These are phyloP conservation scores for Austrofundulus limnaeus DNA, from an alignment of 2,113 vertebrate genomes.

Conservation along the genomic window DNA sequence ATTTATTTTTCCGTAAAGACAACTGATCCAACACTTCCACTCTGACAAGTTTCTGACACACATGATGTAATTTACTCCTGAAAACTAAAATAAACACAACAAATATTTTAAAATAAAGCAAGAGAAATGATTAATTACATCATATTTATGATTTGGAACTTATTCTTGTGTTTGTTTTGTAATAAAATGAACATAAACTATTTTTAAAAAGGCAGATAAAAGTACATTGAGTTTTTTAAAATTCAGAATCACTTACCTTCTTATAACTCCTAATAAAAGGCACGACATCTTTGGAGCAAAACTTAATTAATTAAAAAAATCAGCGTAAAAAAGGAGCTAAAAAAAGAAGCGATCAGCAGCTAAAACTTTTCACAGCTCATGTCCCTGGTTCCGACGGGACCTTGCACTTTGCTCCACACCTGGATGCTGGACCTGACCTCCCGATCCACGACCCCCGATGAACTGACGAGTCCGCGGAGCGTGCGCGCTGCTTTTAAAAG, in stretches of 20 bases:
- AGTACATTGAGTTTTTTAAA: no score
- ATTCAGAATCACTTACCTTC: constrained; percentile 67
- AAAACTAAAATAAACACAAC: not conserved
- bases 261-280: constrained; percentile 70
- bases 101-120: not conserved
- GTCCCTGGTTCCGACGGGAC: constrained; percentile 57
- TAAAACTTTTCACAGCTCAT: constrained; percentile 51
- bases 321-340: not conserved
- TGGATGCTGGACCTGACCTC: not conserved
- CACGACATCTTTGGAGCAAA: constrained; percentile 71
- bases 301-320: not conserved
- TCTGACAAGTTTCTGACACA: constrained; percentile 24
- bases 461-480: not conserved
- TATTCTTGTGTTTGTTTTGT: not conserved
- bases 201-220: not conserved
- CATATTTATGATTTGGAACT: no score
- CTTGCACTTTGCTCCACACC: constrained; percentile 73
- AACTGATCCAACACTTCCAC: constrained; percentile 4
- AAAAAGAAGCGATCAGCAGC: constrained; percentile 6
- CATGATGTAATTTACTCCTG: not conserved
- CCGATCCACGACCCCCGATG: not conserved
- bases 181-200: no score
- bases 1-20: no score
- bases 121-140: no score
- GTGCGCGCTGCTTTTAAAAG: not conserved